Evolutionary conservation across 1,140 invertebrate genomes (phyloP).

Genomic region (Meteorus sp.): DNA sequence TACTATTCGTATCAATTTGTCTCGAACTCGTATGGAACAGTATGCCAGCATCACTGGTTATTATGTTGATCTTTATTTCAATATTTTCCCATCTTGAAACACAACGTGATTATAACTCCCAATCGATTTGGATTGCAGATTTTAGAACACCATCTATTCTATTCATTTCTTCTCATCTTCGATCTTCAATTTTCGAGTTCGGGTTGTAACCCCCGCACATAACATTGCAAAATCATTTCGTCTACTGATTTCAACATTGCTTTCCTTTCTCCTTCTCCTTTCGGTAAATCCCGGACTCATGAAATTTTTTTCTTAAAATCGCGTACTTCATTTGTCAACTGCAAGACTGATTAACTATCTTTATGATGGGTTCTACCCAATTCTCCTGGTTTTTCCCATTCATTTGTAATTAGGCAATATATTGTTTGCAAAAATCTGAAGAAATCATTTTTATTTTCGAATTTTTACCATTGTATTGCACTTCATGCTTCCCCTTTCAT

Average conservation of each 20-base stretch:
- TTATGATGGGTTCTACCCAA: conserved; percentile 16
- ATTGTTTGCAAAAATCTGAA: conserved; percentile 10
- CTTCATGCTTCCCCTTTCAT: too few species aligned
- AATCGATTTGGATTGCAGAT: neutral
- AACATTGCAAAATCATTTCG: conserved; percentile 9
- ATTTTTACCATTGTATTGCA: too few species aligned
- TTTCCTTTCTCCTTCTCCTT: neutral
- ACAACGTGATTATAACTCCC: neutral
- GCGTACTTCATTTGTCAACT: conserved; percentile 6
- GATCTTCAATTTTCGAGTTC: conserved; percentile 2
- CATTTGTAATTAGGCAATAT: conserved; percentile 4
- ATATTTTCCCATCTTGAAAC: too few species aligned
- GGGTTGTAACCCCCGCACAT: neutral
- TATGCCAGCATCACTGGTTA: too few species aligned
- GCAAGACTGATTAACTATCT: conserved; percentile 17
- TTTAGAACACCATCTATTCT: neutral
- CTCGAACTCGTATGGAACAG: too few species aligned
- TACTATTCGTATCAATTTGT: too few species aligned
- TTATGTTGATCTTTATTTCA: too few species aligned
- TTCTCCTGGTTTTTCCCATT: conserved; percentile 19
- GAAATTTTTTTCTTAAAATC: conserved; percentile 7
- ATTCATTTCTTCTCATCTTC: neutral
- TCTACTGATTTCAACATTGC: neutral
- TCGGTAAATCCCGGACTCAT: neutral
- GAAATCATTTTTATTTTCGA: too few species aligned